A percentile compares a stretch with the other conserved stretches of the same genome.
phyloP scores from a whole-genome alignment of 2,113 vertebrate species.

The Crotophaga sulcirostris region DNA sequence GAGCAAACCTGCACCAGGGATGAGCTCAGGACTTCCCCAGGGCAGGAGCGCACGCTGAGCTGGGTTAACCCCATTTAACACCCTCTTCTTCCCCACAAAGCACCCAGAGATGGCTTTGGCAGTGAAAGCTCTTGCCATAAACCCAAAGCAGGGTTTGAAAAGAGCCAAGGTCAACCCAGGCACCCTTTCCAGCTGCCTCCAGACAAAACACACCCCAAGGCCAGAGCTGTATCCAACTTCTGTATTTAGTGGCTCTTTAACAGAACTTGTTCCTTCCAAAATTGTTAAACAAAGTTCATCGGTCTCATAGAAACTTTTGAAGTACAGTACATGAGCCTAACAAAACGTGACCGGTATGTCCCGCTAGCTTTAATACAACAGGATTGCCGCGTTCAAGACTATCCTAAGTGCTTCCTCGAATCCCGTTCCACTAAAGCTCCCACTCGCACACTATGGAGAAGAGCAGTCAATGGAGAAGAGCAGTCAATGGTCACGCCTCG shows the following conservation, averaged over 20 bases:
- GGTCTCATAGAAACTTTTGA: conserved; percentile 79
- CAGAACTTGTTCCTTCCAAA: conserved; percentile 77
- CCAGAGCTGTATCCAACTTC: conserved; percentile 76
- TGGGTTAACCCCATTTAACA: neutral
- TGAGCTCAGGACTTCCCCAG: neutral
- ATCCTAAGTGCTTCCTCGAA: conserved; percentile 70
- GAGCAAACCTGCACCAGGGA: neutral
- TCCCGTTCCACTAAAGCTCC: conserved; percentile 62
- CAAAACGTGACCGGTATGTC: conserved; percentile 54
- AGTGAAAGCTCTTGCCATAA: neutral
- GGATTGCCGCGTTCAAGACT: conserved; percentile 55
- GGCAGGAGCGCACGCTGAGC: neutral
- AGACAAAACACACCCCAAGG: conserved; percentile 45
- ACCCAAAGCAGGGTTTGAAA: neutral
- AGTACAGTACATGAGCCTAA: conserved; percentile 69
- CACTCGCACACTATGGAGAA: neutral
- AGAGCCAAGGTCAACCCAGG: neutral
- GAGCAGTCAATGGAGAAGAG: neutral
- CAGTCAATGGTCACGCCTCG: neutral
- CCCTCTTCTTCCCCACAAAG: neutral
- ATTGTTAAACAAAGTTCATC: conserved; percentile 80
- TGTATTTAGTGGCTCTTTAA: conserved; percentile 81
- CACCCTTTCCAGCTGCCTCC: neutral
- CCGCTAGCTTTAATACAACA: conserved; percentile 59
- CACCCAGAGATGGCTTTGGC: neutral